phyloP scores from a whole-genome alignment of 2,888 invertebrate genomes.

The Eristalis pertinax region DNA sequence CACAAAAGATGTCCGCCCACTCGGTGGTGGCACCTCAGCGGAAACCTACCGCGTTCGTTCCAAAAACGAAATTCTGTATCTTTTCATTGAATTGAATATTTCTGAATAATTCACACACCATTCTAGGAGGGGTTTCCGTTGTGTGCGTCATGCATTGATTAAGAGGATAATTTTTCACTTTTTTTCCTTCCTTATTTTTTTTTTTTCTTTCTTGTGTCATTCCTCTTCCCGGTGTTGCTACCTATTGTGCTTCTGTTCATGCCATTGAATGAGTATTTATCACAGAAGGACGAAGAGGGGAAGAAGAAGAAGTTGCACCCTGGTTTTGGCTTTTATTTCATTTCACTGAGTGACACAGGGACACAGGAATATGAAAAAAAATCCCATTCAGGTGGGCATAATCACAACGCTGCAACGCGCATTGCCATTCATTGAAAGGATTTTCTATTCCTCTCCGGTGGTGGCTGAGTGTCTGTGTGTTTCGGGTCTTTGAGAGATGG shows the following conservation, averaged over 20 bases:
- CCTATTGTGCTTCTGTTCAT: slow-evolving; percentile 66
- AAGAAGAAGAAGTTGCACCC: slow-evolving; percentile 47
- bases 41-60: slow-evolving; percentile 42
- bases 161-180: slow-evolving; percentile 70
- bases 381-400: slow-evolving; percentile 68
- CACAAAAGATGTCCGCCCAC: slow-evolving; percentile 67
- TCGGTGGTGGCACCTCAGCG: slow-evolving; percentile 43
- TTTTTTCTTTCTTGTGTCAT: slow-evolving; percentile 6
- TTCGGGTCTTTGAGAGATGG: slow-evolving; percentile 5
- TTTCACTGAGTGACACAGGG: slow-evolving; percentile 7
- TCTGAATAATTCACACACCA: slow-evolving; percentile 64
- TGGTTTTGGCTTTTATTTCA: slow-evolving; percentile 33
- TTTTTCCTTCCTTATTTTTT: slow-evolving; percentile 17
- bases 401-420: slow-evolving; percentile 46
- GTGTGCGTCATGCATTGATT: slow-evolving; percentile 66
- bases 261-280: slow-evolving; percentile 33
- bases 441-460: slow-evolving; percentile 19
- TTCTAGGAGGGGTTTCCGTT: slow-evolving; percentile 49
- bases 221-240: slow-evolving; percentile 33
- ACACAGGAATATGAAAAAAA: background rate
- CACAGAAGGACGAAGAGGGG: background rate
- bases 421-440: slow-evolving; percentile 61
- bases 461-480: slow-evolving; percentile 17
- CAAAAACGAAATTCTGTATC: slow-evolving; percentile 41
- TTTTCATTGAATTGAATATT: slow-evolving; percentile 18